Evolutionary conservation across 2,113 vertebrate genomes (phyloP), one percentile per base, ranked within the genome.

Genomic region (Eptesicus fuscus): DNA sequence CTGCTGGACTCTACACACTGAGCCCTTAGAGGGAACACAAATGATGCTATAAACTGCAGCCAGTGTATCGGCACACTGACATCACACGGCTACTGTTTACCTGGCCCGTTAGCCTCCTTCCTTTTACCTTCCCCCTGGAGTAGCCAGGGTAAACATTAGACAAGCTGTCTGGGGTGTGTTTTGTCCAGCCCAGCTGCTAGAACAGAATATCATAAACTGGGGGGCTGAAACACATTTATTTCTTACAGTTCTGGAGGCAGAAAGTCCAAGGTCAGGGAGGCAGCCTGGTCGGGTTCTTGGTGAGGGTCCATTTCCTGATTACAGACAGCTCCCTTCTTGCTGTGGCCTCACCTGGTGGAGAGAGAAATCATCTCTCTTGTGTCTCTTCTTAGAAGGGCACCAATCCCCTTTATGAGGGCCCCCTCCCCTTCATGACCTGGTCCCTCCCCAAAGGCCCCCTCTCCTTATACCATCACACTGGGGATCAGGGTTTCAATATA

Each of bases 1-100:
- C 23, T 3, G 0, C 49, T 47, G 28, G 71, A 32, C 12, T 63
- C 23, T 20, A 3, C n/a, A 51, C n/a, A 69, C 47, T 2, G 12
- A 70, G 73, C 20, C 11, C 25, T 9, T 42, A 61, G 25, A 49
- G 12, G 61, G 16, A 47, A 61, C 79, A 47, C 12, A n/a, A 37
- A 22, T 8, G 35, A 59, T 5, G 83, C 42, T n/a, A n/a, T n/a
- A n/a, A n/a, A n/a, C n/a, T n/a, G n/a, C n/a, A n/a, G n/a, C n/a
- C n/a, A n/a, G n/a, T n/a, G n/a, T n/a, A n/a, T n/a, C n/a, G n/a
- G n/a, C n/a, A n/a, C n/a, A n/a, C n/a, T 42, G 42, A 42, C 65
- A 22, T 9, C 0, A 25, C 23, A 30, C 9, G 0, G 35, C 1
- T 0, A 13, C 49, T 51, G 7, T 59, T 13, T 23, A 35, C n/a